These are phyloP conservation scores for Ptilorrhoa leucosticta DNA, from an alignment of 2,113 vertebrate genomes.

Conservation along the genomic window DNA sequence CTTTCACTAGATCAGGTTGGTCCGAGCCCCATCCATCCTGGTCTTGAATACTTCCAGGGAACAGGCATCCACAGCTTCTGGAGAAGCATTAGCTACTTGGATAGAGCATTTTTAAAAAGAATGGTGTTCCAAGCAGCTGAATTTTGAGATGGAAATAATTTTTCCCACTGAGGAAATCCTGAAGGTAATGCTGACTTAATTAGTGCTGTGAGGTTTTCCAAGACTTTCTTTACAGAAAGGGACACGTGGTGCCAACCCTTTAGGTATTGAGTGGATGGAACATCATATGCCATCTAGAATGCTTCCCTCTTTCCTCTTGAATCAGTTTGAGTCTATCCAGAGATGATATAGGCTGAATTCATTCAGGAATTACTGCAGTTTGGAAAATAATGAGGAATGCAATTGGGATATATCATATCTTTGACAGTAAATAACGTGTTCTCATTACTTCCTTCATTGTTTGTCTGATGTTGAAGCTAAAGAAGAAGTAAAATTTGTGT, in stretches of 20 bases:
- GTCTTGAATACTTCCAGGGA: neutral
- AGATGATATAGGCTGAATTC: neutral
- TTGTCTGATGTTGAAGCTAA: neutral
- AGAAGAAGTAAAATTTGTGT: neutral
- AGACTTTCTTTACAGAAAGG: neutral
- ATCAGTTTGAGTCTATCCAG: neutral
- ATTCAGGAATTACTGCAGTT: neutral
- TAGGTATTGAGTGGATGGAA: neutral
- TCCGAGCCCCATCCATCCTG: neutral
- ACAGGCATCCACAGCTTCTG: neutral
- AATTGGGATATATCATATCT: neutral
- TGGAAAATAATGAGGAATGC: neutral
- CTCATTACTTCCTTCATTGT: neutral
- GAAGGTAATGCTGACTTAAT: neutral
- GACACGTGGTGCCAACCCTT: neutral
- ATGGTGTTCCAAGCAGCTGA: neutral
- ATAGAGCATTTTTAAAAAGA: neutral
- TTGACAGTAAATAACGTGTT: neutral
- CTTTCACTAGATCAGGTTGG: neutral
- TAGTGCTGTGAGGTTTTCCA: neutral
- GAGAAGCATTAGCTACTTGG: neutral
- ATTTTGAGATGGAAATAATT: neutral
- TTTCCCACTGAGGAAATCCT: neutral
- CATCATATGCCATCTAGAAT: fast-evolving
- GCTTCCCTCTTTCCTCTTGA: neutral